A percentile compares a stretch with the other conserved stretches of the same genome.
phyloP scores from a whole-genome alignment of 2,888 invertebrate species.

The Luperina testacea region DNA sequence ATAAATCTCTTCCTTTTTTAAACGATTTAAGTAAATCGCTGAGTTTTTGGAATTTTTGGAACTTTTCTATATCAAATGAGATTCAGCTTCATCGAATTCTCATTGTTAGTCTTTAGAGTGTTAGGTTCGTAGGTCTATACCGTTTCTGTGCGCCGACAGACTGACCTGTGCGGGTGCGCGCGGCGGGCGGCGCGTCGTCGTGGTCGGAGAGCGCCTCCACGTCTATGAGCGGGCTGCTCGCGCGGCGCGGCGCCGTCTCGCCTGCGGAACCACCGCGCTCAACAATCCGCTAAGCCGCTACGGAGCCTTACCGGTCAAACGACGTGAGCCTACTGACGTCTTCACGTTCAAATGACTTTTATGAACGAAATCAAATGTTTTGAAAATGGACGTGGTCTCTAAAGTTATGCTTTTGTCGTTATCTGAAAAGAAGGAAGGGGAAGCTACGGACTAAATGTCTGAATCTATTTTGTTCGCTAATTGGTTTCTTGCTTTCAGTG shows the following conservation, averaged over 20 bases:
- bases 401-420: conserved; percentile 58
- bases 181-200: conserved; percentile 88
- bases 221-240: conserved; percentile 92
- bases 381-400: conserved; percentile 59
- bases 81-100: conserved; percentile 23
- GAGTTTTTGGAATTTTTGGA: neutral
- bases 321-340: conserved; percentile 64
- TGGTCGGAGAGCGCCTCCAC: conserved; percentile 92
- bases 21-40: neutral
- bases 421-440: conserved; percentile 64
- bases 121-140: conserved; percentile 78
- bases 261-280: conserved; percentile 85
- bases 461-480: conserved; percentile 33
- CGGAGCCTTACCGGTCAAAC: conserved; percentile 69
- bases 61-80: conserved; percentile 2
- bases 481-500: conserved; percentile 36
- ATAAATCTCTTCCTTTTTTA: conserved; percentile 25
- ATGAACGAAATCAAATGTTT: conserved; percentile 62
- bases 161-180: conserved; percentile 90
- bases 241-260: conserved; percentile 91
- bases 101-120: conserved; percentile 5
- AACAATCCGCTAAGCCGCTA: conserved; percentile 71
- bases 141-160: conserved; percentile 77
- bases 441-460: conserved; percentile 62
- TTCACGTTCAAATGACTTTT: conserved; percentile 59